Evolutionary conservation across 2,888 invertebrate species (phyloP).

Genomic region (Caenorhabditis sp.): DNA sequence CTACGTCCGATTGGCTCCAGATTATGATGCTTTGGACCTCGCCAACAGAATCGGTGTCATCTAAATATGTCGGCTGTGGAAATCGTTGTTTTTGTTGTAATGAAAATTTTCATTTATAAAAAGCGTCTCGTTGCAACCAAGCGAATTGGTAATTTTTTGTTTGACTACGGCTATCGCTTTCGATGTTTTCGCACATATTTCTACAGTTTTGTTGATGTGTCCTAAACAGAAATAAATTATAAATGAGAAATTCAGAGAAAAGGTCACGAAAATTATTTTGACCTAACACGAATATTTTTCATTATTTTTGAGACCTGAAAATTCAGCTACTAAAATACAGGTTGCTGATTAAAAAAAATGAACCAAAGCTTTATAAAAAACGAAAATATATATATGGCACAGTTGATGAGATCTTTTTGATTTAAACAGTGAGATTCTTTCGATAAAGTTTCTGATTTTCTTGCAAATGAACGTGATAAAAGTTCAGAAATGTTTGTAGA

Average conservation of each 20-base stretch:
- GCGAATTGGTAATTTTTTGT: neutral
- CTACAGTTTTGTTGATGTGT: too few relatives aligned
- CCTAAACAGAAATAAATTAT: too few relatives aligned
- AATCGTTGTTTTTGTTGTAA: conserved; percentile 25
- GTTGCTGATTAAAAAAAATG: too few relatives aligned
- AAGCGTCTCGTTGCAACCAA: neutral
- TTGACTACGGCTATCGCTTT: neutral
- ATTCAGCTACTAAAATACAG: too few relatives aligned
- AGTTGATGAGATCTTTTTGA: neutral
- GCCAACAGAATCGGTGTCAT: conserved; percentile 81
- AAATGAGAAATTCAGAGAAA: too few relatives aligned
- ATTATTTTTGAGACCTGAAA: too few relatives aligned
- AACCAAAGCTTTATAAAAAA: neutral
- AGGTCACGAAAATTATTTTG: too few relatives aligned
- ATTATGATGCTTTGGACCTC: conserved; percentile 98
- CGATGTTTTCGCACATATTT: neutral
- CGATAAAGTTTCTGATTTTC: neutral
- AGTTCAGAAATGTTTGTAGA: conserved; percentile 12
- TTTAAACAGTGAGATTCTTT: conserved; percentile 3
- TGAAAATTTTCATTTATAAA: conserved; percentile 16
- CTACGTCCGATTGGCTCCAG: conserved; percentile 92
- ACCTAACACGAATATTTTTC: too few relatives aligned
- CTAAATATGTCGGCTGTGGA: conserved; percentile 51
- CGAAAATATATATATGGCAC: neutral
- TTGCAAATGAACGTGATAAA: conserved; percentile 2